Conservation (phyloP, 2,797 vertebrate genomes). For the Selene dorsalis region DNA sequence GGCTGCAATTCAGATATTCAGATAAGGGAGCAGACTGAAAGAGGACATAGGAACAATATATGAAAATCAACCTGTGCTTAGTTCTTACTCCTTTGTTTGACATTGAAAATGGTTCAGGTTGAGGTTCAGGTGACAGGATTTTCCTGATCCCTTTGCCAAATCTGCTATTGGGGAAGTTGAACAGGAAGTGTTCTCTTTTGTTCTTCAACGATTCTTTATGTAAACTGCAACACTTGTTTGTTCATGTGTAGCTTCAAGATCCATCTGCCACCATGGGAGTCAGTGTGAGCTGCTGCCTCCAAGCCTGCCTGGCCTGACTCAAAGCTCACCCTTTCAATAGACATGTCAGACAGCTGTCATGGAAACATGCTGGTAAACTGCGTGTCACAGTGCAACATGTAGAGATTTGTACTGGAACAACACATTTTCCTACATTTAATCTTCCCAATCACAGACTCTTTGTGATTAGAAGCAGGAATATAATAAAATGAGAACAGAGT, state of each 20-base stretch:
- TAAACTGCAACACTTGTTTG: slow-evolving; percentile 5
- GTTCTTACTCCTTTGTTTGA: neutral
- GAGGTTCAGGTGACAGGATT: slow-evolving; percentile 1
- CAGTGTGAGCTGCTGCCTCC: neutral
- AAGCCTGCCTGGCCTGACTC: slow-evolving; percentile 11
- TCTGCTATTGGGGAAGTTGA: neutral
- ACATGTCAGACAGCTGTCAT: slow-evolving; percentile 42
- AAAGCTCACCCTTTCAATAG: slow-evolving; percentile 32
- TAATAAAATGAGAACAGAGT: neutral
- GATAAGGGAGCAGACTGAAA: neutral
- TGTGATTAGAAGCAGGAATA: neutral
- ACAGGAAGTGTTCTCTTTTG: slow-evolving; percentile 29
- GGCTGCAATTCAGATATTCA: neutral
- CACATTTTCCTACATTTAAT: neutral
- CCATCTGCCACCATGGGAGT: neutral
- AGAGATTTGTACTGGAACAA: neutral
- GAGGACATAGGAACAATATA: neutral
- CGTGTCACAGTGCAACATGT: slow-evolving; percentile 6
- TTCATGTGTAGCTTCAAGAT: neutral
- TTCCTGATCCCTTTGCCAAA: neutral
- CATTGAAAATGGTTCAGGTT: neutral
- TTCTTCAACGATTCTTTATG: neutral
- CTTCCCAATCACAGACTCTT: slow-evolving; percentile 2
- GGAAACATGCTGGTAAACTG: slow-evolving; percentile 14
- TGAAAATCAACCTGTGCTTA: neutral